A percentile compares a stretch with the other conserved stretches of the same genome.
These are phyloP conservation scores for Sarcophaga bullata DNA, from an alignment of 1,140 invertebrate genomes.

Conservation along the genomic window DNA sequence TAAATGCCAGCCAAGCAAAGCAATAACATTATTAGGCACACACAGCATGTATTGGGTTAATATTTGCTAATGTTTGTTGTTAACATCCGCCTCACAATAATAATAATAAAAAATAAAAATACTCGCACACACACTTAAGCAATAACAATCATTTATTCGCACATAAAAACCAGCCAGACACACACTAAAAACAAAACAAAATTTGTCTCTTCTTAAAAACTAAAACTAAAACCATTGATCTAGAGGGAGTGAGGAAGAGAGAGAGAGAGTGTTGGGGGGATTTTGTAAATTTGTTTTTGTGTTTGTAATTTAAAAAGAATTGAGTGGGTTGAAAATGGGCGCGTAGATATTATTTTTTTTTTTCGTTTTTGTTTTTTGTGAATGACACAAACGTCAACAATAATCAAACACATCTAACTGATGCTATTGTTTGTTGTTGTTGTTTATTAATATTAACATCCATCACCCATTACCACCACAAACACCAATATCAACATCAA, in stretches of 20 bases:
- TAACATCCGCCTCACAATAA: slow-evolving; percentile 26
- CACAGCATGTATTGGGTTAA: background rate
- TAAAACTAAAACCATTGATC: too few species aligned
- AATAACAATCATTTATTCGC: slow-evolving; percentile 1
- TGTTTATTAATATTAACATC: too few species aligned
- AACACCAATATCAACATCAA: background rate
- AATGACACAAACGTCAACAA: slow-evolving; percentile 29
- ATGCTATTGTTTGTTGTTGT: too few species aligned
- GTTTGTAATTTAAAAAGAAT: background rate
- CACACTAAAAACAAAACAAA: too few species aligned
- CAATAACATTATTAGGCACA: background rate
- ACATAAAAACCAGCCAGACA: background rate
- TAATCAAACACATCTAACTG: background rate
- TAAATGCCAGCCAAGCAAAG: too few species aligned
- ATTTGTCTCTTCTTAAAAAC: too few species aligned
- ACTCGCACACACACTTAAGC: slow-evolving; percentile 10
- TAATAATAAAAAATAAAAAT: slow-evolving; percentile 30
- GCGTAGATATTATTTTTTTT: slow-evolving; percentile 46
- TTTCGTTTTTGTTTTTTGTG: background rate
- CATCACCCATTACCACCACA: background rate
- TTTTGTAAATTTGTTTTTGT: too few species aligned
- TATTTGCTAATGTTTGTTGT: slow-evolving; percentile 10
- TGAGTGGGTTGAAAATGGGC: slow-evolving; percentile 65
- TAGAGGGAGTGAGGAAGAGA: too few species aligned
- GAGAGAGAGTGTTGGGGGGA: too few species aligned